A percentile compares a stretch with the other conserved stretches of the same genome.
Conservation (phyloP, 2,888 invertebrate species). For the Amaurobius ferox region DNA sequence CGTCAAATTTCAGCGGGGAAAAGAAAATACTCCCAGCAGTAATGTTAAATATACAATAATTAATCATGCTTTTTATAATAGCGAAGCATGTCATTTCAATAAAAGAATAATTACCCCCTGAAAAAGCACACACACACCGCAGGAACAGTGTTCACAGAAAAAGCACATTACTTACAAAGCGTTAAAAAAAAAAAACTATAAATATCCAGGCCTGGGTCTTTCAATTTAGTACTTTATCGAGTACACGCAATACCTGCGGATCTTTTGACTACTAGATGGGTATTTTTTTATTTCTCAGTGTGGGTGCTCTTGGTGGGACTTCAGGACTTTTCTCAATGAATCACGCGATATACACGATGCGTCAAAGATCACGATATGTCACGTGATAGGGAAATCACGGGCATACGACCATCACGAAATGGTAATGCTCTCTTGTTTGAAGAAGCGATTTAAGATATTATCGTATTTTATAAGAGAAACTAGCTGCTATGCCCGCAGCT, state of each 20-base stretch:
- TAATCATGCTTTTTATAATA: too few species aligned
- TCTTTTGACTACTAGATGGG: background rate
- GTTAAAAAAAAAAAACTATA: background rate
- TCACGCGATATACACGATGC: background rate
- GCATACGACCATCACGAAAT: background rate
- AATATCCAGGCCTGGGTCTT: too few species aligned
- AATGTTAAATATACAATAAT: too few species aligned
- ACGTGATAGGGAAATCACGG: slow-evolving; percentile 9
- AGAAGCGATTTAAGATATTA: background rate
- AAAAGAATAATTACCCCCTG: too few species aligned
- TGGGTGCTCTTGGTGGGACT: background rate
- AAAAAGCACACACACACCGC: too few species aligned
- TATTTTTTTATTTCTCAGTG: background rate
- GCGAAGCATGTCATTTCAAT: too few species aligned
- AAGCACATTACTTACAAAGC: background rate
- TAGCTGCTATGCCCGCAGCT: too few species aligned
- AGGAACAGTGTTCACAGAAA: too few species aligned
- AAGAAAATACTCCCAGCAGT: too few species aligned
- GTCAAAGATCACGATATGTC: slow-evolving; percentile 12
- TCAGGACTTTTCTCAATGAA: background rate
- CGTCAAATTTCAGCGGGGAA: too few species aligned
- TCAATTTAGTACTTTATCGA: slow-evolving; percentile 1
- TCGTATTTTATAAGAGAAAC: too few species aligned
- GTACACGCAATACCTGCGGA: background rate
- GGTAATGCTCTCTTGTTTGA: background rate